A percentile compares a stretch with the other conserved stretches of the same genome.
phyloP scores from a whole-genome alignment of 2,888 invertebrate species.

The Andrena flavipes region DNA sequence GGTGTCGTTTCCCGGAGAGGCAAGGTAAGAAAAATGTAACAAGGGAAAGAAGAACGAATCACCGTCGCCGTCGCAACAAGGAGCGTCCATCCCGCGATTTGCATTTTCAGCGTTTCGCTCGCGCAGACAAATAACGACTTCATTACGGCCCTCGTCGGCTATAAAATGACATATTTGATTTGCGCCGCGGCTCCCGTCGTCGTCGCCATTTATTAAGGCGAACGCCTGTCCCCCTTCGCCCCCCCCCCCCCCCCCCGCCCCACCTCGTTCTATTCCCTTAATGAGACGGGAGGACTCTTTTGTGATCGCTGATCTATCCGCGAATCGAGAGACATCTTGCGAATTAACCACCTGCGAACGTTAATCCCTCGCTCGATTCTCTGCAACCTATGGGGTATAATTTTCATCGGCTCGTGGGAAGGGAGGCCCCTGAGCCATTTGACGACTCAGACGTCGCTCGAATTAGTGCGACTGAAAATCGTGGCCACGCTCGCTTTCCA shows the following conservation, averaged over 20 bases:
- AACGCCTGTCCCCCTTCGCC: no score
- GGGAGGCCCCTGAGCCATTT: constrained; percentile 11
- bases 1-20: constrained; percentile 21
- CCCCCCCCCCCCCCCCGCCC: background rate
- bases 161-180: constrained; percentile 81
- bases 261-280: constrained; percentile 51
- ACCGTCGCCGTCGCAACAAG: constrained; percentile 37
- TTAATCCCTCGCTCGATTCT: constrained; percentile 56
- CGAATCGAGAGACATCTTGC: constrained; percentile 55
- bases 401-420: background rate
- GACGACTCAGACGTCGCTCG: constrained; percentile 10
- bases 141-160: constrained; percentile 80
- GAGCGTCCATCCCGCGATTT: constrained; percentile 74
- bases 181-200: constrained; percentile 58
- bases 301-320: constrained; percentile 65
- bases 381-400: constrained; percentile 28
- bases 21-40: constrained; percentile 67
- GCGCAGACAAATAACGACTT: constrained; percentile 78
- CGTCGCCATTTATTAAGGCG: constrained; percentile 54
- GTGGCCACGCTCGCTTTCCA: background rate
- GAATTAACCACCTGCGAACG: constrained; percentile 55
- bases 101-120: constrained; percentile 78
- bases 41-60: constrained; percentile 41
- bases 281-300: constrained; percentile 64
- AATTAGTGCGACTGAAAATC: constrained; percentile 22